Evolutionary conservation across 2,113 vertebrate genomes (phyloP).

Genomic region (Calidris pygmaea): DNA sequence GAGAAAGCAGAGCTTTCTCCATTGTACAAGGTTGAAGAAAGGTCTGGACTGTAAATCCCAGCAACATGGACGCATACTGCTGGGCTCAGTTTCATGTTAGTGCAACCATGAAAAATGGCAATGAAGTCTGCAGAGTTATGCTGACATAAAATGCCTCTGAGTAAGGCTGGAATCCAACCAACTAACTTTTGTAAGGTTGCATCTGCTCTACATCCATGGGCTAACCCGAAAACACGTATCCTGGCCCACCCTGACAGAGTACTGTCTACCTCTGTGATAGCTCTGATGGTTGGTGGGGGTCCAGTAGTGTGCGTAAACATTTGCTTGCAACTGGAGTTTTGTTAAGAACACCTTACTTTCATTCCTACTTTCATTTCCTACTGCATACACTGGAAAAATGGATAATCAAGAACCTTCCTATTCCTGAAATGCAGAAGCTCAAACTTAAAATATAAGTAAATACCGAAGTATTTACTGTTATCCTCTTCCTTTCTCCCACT

Average conservation of each 20-base stretch:
- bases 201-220: not conserved
- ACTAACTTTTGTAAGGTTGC: not conserved
- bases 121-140: not conserved
- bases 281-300: not conserved
- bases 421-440: not conserved
- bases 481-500: not conserved
- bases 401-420: not conserved
- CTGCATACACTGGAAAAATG: not conserved
- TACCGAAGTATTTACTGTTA: not conserved
- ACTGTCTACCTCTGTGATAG: not conserved
- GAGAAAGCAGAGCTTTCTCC: not conserved
- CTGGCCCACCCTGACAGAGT: not conserved
- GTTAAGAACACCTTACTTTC: not conserved
- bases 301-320: not conserved
- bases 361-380: not conserved
- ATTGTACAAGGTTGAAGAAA: not conserved
- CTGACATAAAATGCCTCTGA: not conserved
- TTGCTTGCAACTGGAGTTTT: not conserved
- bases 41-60: not conserved
- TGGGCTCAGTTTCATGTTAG: not conserved
- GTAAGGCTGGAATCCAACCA: not conserved
- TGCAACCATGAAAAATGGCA: not conserved
- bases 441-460: not conserved
- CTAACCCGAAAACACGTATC: not conserved
- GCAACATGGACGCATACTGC: not conserved